phyloP scores from a whole-genome alignment of 2,797 vertebrate species.

The Toxotes lorentzi region DNA sequence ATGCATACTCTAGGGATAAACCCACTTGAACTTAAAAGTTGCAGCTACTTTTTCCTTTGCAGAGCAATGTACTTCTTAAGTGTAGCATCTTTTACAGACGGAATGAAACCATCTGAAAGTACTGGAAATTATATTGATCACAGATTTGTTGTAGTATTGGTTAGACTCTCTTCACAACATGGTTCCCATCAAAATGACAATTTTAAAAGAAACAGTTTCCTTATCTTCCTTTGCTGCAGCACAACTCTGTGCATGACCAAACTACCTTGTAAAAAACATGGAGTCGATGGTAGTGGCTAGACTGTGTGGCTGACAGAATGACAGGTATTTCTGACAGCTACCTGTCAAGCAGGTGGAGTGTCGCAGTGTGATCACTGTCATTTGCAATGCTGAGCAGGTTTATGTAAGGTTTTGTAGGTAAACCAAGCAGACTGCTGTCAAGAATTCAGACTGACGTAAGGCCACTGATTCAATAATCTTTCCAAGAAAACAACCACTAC shows the following conservation, averaged over 20 bases:
- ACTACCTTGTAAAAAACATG: slow-evolving; percentile 29
- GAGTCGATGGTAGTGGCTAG: slow-evolving; percentile 37
- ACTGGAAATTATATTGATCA: slow-evolving; percentile 6
- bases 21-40: slow-evolving; percentile 15
- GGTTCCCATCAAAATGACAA: slow-evolving; percentile 34
- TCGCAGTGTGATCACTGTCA: slow-evolving; percentile 69
- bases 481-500: slow-evolving; percentile 27
- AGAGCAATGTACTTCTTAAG: background rate
- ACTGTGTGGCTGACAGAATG: slow-evolving; percentile 65
- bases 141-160: background rate
- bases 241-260: slow-evolving; percentile 22
- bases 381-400: slow-evolving; percentile 75
- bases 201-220: slow-evolving; percentile 18
- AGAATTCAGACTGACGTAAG: slow-evolving; percentile 40
- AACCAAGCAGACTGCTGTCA: slow-evolving; percentile 61
- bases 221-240: slow-evolving; percentile 23
- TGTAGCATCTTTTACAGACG: background rate
- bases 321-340: slow-evolving; percentile 70
- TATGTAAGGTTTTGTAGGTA: slow-evolving; percentile 46
- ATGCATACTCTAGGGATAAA: slow-evolving; percentile 2
- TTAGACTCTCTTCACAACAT: slow-evolving; percentile 11
- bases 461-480: slow-evolving; percentile 44
- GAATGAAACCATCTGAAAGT: background rate
- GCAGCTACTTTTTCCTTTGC: background rate
- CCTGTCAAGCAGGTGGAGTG: slow-evolving; percentile 68